These are phyloP conservation scores for Callyntrura guangdongensis DNA, from an alignment of 2,888 invertebrate species.

Conservation along the genomic window DNA sequence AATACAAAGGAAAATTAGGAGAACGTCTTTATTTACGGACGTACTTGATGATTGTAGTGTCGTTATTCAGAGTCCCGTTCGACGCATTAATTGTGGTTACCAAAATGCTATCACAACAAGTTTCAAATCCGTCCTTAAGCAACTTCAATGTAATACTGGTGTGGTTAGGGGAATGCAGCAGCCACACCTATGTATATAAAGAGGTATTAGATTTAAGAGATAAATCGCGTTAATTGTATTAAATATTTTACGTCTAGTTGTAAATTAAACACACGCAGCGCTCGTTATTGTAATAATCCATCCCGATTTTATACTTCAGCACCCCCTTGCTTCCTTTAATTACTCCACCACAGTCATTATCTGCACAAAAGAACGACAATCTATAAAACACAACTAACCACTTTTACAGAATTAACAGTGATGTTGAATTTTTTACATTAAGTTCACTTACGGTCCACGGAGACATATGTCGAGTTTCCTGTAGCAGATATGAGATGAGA, in stretches of 20 bases:
- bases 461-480: slow-evolving; percentile 52
- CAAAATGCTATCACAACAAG: slow-evolving; percentile 71
- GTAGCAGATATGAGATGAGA: background rate
- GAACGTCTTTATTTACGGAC: background rate
- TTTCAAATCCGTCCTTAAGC: slow-evolving; percentile 75
- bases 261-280: too few relatives aligned
- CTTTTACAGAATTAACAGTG: too few relatives aligned
- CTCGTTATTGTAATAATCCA: slow-evolving; percentile 59
- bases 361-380: slow-evolving; percentile 32
- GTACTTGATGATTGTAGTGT: slow-evolving; percentile 54
- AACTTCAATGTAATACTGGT: slow-evolving; percentile 61
- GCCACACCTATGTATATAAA: too few relatives aligned
- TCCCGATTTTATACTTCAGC: slow-evolving; percentile 66
- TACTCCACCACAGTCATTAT: slow-evolving; percentile 69
- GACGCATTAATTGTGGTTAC: slow-evolving; percentile 64
- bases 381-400: background rate
- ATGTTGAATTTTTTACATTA: too few relatives aligned
- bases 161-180: slow-evolving; percentile 62
- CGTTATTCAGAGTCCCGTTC: slow-evolving; percentile 60
- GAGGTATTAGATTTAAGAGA: too few relatives aligned
- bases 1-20: background rate
- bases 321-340: slow-evolving; percentile 51
- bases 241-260: too few relatives aligned
- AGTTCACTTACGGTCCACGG: slow-evolving; percentile 38
- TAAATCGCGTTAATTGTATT: too few relatives aligned